A percentile compares a stretch with the other conserved stretches of the same genome.
phyloP scores from a whole-genome alignment of 2,888 invertebrate species.

The Priocnemis perturbator region DNA sequence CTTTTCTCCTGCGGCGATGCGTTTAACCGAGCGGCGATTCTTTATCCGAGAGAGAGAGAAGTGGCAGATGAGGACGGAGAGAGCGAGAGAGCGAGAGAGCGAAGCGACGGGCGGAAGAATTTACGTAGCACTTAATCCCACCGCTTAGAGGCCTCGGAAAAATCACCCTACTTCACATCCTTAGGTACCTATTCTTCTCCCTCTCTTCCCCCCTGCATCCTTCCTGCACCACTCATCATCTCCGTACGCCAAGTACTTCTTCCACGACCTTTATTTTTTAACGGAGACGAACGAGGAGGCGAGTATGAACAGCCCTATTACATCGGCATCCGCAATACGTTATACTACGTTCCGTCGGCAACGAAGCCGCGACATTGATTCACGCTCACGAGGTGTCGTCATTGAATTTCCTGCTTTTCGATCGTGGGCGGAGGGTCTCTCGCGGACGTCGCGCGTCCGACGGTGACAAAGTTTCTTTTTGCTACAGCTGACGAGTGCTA shows the following conservation, averaged over 20 bases:
- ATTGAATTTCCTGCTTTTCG: too few species aligned
- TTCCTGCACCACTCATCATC: slow-evolving; percentile 47
- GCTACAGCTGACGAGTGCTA: too few species aligned
- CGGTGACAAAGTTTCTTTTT: neutral
- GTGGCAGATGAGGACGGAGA: neutral
- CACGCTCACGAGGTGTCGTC: too few species aligned
- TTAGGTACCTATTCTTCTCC: slow-evolving; percentile 50
- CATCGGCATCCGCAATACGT: neutral
- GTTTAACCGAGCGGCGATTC: slow-evolving; percentile 63
- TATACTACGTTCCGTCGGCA: neutral
- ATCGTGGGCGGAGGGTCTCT: too few species aligned
- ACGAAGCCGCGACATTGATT: too few species aligned
- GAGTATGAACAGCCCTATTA: neutral
- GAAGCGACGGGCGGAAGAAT: slow-evolving; percentile 62
- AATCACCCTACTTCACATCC: slow-evolving; percentile 65
- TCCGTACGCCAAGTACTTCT: slow-evolving; percentile 31
- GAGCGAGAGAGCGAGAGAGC: slow-evolving; percentile 43
- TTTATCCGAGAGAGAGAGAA: slow-evolving; percentile 60
- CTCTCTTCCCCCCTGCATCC: slow-evolving; percentile 19
- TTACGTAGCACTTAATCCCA: slow-evolving; percentile 74
- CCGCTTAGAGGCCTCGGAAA: slow-evolving; percentile 68
- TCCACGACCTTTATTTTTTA: slow-evolving; percentile 10
- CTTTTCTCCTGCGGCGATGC: slow-evolving; percentile 45
- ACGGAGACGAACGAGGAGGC: slow-evolving; percentile 3
- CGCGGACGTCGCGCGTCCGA: too few species aligned